Conservation (phyloP, 2,797 vertebrate genomes). For the Sarcophilus harrisii region DNA sequence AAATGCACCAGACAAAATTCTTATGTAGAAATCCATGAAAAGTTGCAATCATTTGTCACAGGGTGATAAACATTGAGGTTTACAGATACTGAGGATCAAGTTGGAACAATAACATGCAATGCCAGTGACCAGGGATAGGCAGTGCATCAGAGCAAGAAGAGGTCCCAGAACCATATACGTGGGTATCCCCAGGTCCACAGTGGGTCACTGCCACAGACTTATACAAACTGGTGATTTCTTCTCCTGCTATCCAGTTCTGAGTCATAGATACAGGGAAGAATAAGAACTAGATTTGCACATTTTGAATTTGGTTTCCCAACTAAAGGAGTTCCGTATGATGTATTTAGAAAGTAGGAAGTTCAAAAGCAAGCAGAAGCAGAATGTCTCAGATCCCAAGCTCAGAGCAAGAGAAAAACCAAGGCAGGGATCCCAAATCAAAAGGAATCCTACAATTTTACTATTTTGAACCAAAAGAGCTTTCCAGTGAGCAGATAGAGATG, state of each 20-base stretch:
- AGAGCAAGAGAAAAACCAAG: not conserved
- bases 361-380: not conserved
- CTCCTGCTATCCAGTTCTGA: not conserved
- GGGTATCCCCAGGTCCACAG: not conserved
- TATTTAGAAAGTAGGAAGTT: not conserved
- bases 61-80: not conserved
- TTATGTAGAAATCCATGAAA: not conserved
- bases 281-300: not conserved
- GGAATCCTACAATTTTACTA: not conserved
- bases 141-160: not conserved
- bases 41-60: not conserved
- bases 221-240: not conserved
- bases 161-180: not conserved
- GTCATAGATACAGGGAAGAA: not conserved
- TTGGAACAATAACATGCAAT: not conserved
- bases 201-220: not conserved
- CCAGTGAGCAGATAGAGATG: not conserved
- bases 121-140: not conserved
- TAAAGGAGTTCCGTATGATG: not conserved
- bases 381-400: not conserved
- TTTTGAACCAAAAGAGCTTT: not conserved
- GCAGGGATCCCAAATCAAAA: not conserved
- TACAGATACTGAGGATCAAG: not conserved
- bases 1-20: not conserved
- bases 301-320: not conserved